phyloP scores from a whole-genome alignment of 2,113 vertebrate species.

The Buteo buteo region DNA sequence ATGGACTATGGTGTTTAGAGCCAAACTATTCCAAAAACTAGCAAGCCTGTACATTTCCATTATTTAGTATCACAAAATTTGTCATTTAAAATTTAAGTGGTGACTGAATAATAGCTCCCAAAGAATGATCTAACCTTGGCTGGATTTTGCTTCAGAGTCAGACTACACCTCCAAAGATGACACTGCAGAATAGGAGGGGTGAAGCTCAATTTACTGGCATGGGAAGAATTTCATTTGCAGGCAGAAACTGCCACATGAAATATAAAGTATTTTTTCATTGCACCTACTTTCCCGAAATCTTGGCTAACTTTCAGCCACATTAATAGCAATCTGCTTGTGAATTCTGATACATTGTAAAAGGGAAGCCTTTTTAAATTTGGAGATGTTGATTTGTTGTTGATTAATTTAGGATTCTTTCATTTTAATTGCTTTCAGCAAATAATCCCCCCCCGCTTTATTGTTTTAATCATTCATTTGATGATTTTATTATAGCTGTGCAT shows the following conservation, averaged over 20 bases:
- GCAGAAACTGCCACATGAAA: background rate
- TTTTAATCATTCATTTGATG: background rate
- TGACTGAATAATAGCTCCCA: background rate
- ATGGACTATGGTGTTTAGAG: background rate
- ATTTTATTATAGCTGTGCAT: background rate
- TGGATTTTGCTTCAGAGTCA: background rate
- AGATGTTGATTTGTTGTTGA: background rate
- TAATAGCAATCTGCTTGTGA: background rate
- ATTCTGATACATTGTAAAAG: background rate
- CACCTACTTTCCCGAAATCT: background rate
- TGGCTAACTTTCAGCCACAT: background rate
- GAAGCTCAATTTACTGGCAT: background rate
- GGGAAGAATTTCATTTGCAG: background rate
- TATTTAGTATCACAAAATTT: background rate
- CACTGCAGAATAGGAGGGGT: background rate
- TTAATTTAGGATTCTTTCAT: slow-evolving; percentile 10
- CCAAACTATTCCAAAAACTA: background rate
- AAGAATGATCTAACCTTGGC: background rate
- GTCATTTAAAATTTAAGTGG: background rate
- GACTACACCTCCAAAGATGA: background rate
- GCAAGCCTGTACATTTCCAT: background rate
- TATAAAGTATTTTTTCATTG: background rate
- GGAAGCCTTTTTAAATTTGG: background rate
- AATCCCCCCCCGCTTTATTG: background rate
- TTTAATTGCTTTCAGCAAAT: slow-evolving; percentile 10